Conservation (phyloP, 2,113 vertebrate genomes). For the Ceratotherium simum region DNA sequence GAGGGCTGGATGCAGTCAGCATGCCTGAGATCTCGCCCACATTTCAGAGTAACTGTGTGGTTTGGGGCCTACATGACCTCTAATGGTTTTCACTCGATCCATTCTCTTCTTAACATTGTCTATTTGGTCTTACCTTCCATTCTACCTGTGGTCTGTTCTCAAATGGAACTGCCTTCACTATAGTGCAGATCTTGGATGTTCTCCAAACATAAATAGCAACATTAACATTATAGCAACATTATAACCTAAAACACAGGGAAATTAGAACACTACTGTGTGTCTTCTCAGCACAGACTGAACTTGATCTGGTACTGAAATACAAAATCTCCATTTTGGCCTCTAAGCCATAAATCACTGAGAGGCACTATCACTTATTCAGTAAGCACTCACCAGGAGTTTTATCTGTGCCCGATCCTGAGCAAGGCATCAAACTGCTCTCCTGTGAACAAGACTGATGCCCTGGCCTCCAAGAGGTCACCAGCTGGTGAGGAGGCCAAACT, state of each 20-base stretch:
- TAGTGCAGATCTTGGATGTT: not conserved
- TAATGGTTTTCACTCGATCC: not conserved
- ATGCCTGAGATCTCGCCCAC: too few species aligned
- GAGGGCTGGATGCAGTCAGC: not conserved
- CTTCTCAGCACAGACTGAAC: not conserved
- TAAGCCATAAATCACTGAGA: not conserved
- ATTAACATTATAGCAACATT: not conserved
- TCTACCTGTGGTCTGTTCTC: not conserved
- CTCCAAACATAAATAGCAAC: not conserved
- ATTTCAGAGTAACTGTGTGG: not conserved
- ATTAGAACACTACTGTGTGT: not conserved
- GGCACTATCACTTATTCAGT: not conserved
- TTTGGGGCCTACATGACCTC: not conserved
- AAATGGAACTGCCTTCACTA: not conserved
- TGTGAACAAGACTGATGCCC: not conserved
- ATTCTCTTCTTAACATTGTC: fast-evolving
- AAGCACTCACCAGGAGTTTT: not conserved
- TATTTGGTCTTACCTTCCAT: too few species aligned
- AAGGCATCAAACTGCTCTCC: not conserved
- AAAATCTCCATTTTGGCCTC: not conserved
- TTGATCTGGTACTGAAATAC: not conserved
- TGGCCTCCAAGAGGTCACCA: fast-evolving
- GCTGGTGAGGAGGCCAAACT: not conserved
- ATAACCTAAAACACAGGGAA: not conserved
- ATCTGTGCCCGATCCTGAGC: not conserved